Conservation (phyloP, 2,888 invertebrate genomes). For the Xanthia icteritia region DNA sequence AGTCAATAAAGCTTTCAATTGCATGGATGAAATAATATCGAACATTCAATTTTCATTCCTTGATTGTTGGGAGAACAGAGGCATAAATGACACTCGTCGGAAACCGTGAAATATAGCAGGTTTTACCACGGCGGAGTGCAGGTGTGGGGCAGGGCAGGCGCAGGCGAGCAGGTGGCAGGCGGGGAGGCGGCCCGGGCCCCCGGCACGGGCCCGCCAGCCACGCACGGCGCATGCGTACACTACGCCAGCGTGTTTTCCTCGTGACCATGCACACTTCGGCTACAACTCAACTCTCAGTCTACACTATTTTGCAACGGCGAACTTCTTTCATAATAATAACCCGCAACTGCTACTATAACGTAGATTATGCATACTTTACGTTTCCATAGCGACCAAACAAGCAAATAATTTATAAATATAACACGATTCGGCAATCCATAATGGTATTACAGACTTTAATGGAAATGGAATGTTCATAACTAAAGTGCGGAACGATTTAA, state of each 20-base stretch:
- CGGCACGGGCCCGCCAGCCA: slow-evolving; percentile 52
- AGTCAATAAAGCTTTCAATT: slow-evolving; percentile 56
- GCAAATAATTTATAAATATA: slow-evolving; percentile 32
- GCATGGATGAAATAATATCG: slow-evolving; percentile 64
- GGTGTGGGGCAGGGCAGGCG: slow-evolving; percentile 71
- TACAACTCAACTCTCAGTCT: slow-evolving; percentile 56
- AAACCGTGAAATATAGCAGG: slow-evolving; percentile 83
- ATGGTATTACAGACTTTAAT: slow-evolving; percentile 31
- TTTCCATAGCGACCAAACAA: slow-evolving; percentile 42
- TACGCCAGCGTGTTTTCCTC: slow-evolving; percentile 86
- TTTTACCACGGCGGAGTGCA: slow-evolving; percentile 81
- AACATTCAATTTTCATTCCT: slow-evolving; percentile 80
- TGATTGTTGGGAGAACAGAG: slow-evolving; percentile 79
- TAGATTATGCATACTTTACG: slow-evolving; percentile 38
- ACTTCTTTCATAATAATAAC: slow-evolving; percentile 46
- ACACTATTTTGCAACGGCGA: slow-evolving; percentile 56
- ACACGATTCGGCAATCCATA: slow-evolving; percentile 22
- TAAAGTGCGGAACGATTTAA: slow-evolving; percentile 58
- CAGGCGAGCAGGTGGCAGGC: slow-evolving; percentile 69
- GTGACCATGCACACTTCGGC: slow-evolving; percentile 76
- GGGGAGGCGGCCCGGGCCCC: slow-evolving; percentile 46
- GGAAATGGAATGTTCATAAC: slow-evolving; percentile 40
- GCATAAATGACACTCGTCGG: slow-evolving; percentile 79
- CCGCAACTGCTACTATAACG: slow-evolving; percentile 30
- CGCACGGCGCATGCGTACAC: slow-evolving; percentile 84